These are phyloP conservation scores for Hermaeophaga mercurialis DNA, from an alignment of 2,888 invertebrate species.

Conservation along the genomic window DNA sequence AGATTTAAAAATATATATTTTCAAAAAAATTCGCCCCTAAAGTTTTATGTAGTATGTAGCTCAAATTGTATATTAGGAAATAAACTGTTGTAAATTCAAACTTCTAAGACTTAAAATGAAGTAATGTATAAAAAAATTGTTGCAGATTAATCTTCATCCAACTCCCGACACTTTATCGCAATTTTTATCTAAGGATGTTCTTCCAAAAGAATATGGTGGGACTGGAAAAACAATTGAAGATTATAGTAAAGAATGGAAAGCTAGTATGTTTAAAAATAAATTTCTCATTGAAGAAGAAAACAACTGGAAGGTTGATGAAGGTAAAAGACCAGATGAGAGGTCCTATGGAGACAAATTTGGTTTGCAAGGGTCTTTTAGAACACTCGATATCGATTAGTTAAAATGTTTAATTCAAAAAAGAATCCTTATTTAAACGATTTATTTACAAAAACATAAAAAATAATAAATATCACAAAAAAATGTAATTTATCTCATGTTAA, in stretches of 20 bases:
- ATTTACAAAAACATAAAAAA: background rate
- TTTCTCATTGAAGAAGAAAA: background rate
- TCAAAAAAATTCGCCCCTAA: too few relatives aligned
- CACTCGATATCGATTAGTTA: constrained; percentile 3
- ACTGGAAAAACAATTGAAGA: constrained; percentile 65
- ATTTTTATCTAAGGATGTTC: constrained; percentile 66
- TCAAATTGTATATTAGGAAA: too few relatives aligned
- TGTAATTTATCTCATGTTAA: constrained; percentile 33
- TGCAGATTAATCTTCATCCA: constrained; percentile 9
- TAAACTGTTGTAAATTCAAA: too few relatives aligned
- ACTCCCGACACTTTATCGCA: constrained; percentile 63
- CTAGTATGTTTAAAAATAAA: background rate
- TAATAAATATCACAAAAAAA: constrained; percentile 10
- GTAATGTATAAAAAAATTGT: background rate
- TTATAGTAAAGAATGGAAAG: constrained; percentile 65
- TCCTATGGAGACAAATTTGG: constrained; percentile 4
- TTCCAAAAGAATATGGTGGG: constrained; percentile 74
- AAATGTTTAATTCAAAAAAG: background rate
- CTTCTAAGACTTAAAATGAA: too few relatives aligned
- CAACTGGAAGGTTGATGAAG: constrained; percentile 37
- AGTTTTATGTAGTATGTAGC: too few relatives aligned
- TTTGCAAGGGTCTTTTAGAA: constrained; percentile 7
- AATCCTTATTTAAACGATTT: background rate
- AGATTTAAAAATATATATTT: too few relatives aligned
- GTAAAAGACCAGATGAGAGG: constrained; percentile 26